These are phyloP conservation scores for Patella vulgata DNA, from an alignment of 1,140 invertebrate species.

Conservation along the genomic window DNA sequence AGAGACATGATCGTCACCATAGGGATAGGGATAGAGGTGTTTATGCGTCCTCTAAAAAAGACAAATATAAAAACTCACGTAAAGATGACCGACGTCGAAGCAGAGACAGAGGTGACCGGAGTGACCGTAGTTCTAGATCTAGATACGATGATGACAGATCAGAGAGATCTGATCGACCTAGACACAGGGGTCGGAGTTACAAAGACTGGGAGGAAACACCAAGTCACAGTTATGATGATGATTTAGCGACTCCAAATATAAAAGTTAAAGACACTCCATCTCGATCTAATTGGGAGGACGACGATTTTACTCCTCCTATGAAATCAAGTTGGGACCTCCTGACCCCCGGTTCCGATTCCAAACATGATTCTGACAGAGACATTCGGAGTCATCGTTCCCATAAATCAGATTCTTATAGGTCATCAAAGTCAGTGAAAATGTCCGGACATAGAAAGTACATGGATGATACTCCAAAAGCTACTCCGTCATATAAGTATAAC, in stretches of 20 bases:
- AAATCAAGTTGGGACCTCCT: conserved; percentile 92
- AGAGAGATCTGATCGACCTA: conserved; percentile 31
- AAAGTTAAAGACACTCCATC: conserved; percentile 71
- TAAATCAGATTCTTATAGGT: not conserved
- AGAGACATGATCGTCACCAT: conserved; percentile 72
- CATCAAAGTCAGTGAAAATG: not conserved
- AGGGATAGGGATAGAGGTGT: conserved; percentile 71
- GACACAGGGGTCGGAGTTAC: conserved; percentile 22
- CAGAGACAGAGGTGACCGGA: conserved; percentile 32
- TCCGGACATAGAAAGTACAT: conserved; percentile 16
- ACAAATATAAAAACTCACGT: conserved; percentile 64
- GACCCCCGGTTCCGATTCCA: conserved; percentile 75
- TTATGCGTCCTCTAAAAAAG: conserved; percentile 69
- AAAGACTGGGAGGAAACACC: conserved; percentile 76
- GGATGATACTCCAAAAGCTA: conserved; percentile 67
- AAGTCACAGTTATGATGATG: conserved; percentile 54
- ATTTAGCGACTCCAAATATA: conserved; percentile 78
- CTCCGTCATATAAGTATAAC: conserved; percentile 88
- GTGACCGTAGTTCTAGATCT: conserved; percentile 45
- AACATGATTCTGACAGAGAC: conserved; percentile 50
- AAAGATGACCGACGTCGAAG: conserved; percentile 35
- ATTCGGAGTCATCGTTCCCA: not conserved
- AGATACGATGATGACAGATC: conserved; percentile 9
- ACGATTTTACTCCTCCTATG: conserved; percentile 72
- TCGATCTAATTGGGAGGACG: conserved; percentile 84